Evolutionary conservation across 2,113 vertebrate genomes (phyloP).

Genomic region (Dasypus novemcinctus): DNA sequence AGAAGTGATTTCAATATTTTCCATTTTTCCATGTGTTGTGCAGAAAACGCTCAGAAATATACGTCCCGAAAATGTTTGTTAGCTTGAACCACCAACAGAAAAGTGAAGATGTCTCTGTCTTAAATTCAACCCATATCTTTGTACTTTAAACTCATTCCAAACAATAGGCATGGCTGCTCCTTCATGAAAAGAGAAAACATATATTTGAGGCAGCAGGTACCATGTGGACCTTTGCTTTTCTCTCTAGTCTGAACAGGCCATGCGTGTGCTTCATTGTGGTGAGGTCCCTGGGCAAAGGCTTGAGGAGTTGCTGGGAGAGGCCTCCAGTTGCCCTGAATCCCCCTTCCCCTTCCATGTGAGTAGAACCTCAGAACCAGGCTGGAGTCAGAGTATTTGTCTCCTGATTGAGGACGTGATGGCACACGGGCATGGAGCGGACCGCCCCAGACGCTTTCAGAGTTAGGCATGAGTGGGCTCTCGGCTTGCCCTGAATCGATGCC

Average conservation of each 20-base stretch:
- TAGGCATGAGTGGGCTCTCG: no score
- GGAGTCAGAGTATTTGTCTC: accelerated
- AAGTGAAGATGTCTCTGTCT: accelerated
- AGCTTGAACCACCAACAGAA: accelerated
- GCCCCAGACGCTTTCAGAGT: no score
- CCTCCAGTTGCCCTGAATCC: neutral
- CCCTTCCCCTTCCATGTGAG: neutral
- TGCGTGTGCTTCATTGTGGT: accelerated
- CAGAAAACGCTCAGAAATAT: neutral
- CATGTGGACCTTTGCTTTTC: accelerated
- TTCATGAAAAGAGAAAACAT: no score
- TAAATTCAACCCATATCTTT: neutral
- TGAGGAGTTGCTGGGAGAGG: neutral
- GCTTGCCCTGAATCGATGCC: no score
- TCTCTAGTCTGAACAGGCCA: accelerated
- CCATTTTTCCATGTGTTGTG: no score
- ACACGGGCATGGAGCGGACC: neutral
- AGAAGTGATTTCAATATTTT: neutral
- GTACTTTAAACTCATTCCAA: neutral
- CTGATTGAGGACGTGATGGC: accelerated
- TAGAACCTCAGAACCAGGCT: accelerated
- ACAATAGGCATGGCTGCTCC: neutral
- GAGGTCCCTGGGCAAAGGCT: neutral
- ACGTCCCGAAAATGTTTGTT: accelerated
- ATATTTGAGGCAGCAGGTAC: accelerated